These are phyloP conservation scores for Pasiphila rectangulata DNA, from an alignment of 2,888 invertebrate genomes.

Conservation along the genomic window DNA sequence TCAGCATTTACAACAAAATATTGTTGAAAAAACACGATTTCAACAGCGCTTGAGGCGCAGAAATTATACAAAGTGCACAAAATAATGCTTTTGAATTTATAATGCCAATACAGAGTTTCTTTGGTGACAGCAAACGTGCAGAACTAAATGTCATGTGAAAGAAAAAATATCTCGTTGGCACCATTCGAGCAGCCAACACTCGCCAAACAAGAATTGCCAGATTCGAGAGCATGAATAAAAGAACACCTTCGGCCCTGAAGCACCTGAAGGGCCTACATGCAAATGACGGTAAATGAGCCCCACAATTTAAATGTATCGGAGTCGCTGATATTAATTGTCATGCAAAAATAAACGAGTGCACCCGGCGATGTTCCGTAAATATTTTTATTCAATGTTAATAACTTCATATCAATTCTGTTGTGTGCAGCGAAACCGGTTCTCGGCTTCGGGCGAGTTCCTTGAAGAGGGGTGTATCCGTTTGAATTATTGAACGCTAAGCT, in stretches of 20 bases:
- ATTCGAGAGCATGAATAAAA: constrained; percentile 67
- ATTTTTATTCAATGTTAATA: constrained; percentile 72
- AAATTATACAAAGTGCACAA: constrained; percentile 30
- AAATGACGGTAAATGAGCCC: constrained; percentile 54
- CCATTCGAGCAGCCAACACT: constrained; percentile 50
- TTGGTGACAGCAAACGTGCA: constrained; percentile 37
- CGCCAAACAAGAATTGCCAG: constrained; percentile 69
- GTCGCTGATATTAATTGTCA: constrained; percentile 62
- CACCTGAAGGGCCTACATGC: constrained; percentile 56
- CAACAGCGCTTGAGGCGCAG: constrained; percentile 27
- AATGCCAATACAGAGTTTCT: constrained; percentile 42
- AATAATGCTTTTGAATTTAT: constrained; percentile 38
- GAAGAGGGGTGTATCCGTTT: constrained; percentile 46
- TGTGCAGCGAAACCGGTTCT: constrained; percentile 52
- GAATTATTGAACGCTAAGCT: constrained; percentile 50
- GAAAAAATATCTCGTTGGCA: constrained; percentile 59
- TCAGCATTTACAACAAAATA: constrained; percentile 34
- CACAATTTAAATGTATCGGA: constrained; percentile 47
- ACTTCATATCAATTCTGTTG: constrained; percentile 56
- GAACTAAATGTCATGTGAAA: constrained; percentile 48
- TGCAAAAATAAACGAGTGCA: constrained; percentile 66
- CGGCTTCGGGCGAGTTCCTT: constrained; percentile 20
- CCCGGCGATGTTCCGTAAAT: constrained; percentile 59
- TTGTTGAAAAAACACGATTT: constrained; percentile 38
- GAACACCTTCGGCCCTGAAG: constrained; percentile 56